Conservation (phyloP, 2,797 vertebrate species). For the Scolopax rusticola region DNA sequence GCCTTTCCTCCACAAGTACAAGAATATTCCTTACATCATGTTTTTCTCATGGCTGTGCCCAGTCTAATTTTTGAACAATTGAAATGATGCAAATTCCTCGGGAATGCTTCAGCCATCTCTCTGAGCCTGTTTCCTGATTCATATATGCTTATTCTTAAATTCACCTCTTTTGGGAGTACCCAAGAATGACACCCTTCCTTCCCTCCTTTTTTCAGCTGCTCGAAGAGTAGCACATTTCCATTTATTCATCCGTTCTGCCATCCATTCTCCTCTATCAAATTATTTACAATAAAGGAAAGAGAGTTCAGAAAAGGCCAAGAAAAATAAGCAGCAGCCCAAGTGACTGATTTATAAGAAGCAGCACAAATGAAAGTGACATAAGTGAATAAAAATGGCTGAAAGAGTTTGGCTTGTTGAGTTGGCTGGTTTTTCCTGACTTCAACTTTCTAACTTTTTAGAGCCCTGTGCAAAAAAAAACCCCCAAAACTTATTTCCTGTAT, state of each 20-base stretch:
- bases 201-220: constrained; percentile 27
- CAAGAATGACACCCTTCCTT: constrained; percentile 58
- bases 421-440: background rate
- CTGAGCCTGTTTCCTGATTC: constrained; percentile 18
- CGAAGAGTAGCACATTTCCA: constrained; percentile 18
- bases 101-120: constrained; percentile 6
- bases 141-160: background rate
- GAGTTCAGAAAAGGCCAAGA: constrained; percentile 52
- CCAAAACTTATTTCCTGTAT: background rate
- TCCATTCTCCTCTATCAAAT: background rate
- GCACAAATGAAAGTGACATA: constrained; percentile 27
- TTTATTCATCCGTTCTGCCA: constrained; percentile 52
- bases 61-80: background rate
- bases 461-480: background rate
- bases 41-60: background rate
- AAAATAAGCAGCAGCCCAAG: constrained; percentile 39
- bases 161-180: constrained; percentile 20
- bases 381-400: constrained; percentile 34
- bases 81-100: background rate
- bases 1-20: background rate
- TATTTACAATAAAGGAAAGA: constrained; percentile 27
- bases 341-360: constrained; percentile 25
- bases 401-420: background rate
- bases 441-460: background rate
- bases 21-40: background rate